Evolutionary conservation across 2,113 vertebrate species (phyloP), one percentile per base, ranked within the genome.

Genomic region (Ondatra zibethicus): DNA sequence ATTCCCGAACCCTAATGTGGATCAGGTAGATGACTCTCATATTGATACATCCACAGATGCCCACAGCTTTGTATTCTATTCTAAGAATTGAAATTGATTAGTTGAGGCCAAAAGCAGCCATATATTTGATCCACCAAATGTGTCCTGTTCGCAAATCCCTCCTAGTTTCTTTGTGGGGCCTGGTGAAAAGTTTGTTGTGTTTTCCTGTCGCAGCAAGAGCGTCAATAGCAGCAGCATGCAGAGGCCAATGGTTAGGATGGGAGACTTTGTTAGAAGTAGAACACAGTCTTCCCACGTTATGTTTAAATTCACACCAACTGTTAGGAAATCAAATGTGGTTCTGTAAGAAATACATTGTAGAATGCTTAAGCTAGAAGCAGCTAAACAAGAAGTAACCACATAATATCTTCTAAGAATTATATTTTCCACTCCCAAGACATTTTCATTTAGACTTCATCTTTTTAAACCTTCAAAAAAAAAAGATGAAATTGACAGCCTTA

Each of bases 31-130:
- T 88, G 13, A 81, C 25, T 61, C 73, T 93, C 16, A 47, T 73
- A 29, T 50, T 94, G 88, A 93, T 52, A 47, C 25, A 91, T 58
- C 31, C 31, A 27, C 58, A 63, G 80, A 27, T n/a, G 29, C 11
- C 31, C 82, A 47, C 27, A 91, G 14, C 88, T 85, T 95, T 94
- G 80, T 21, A 95, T 97, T 98, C 63, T 95, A 75, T 72, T 50
- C 47, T 97, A 75, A 91, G 96, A 97, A 82, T 82, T 96, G 72
- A 55, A 96, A 92, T 97, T 97, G 97, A 97, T 72, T 93, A 4
- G 9, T 94, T 76, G 93, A 94, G 89, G 76, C 89, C 92, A 94
- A 73, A 96, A 97, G 93, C 94, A 96, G 88, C 68, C 96, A 96
- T 85, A 92, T 52, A 85, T 96, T 92, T 80, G 89, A 68, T 93